Percentiles rank a stretch among this genome's conserved stretches.
Evolutionary conservation across 2,113 vertebrate species (phyloP).

Genomic region (Caranx ignobilis): DNA sequence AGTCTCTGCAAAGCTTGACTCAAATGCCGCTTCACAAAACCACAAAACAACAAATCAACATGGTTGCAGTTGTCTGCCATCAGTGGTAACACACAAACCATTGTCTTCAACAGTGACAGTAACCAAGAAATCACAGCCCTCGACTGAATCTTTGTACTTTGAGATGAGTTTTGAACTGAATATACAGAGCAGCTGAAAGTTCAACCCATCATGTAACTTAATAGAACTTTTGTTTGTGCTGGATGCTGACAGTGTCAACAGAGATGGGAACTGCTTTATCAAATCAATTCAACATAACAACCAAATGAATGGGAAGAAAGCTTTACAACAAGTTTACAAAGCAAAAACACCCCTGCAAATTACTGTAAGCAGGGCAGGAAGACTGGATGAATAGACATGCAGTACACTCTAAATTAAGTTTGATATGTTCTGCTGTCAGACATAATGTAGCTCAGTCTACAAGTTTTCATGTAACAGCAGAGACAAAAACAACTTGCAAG

Average conservation of each 20-base stretch:
- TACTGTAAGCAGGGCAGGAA: neutral
- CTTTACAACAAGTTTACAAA: constrained; percentile 9
- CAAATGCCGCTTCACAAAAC: neutral
- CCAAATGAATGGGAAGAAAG: constrained; percentile 15
- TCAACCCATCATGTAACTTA: constrained; percentile 6
- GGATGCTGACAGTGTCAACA: constrained; percentile 23
- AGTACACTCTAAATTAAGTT: constrained; percentile 2
- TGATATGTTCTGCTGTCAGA: neutral
- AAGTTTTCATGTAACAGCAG: neutral
- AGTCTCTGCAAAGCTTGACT: neutral
- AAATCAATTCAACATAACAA: constrained; percentile 37
- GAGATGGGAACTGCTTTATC: constrained; percentile 19
- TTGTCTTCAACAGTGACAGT: neutral
- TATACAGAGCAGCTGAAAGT: constrained; percentile 10
- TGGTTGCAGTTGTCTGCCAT: neutral
- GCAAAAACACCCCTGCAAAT: constrained; percentile 3
- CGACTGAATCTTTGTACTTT: constrained; percentile 1
- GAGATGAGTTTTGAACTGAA: constrained; percentile 19
- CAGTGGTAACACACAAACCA: neutral
- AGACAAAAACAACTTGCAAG: neutral
- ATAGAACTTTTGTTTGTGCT: constrained; percentile 30
- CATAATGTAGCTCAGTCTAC: neutral
- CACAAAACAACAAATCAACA: constrained; percentile 1
- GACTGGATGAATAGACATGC: neutral
- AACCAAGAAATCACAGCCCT: neutral